Conservation (phyloP, 2,888 invertebrate genomes). For the Diploptera punctata region DNA sequence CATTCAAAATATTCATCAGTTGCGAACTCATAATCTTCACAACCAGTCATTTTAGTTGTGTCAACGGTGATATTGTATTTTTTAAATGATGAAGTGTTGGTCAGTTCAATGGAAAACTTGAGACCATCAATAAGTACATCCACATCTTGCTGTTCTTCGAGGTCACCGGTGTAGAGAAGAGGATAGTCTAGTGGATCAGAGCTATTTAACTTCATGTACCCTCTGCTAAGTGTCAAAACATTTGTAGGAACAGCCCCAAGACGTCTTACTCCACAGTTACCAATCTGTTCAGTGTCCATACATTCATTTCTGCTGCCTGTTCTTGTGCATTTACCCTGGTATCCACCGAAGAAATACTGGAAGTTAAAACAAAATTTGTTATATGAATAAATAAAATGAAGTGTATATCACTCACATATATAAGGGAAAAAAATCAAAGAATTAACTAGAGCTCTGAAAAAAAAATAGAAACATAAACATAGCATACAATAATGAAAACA, state of each 20-base stretch:
- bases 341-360: slow-evolving; percentile 57
- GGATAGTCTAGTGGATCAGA: slow-evolving; percentile 75
- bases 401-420: too few relatives aligned
- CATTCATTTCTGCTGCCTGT: slow-evolving; percentile 47
- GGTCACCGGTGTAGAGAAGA: slow-evolving; percentile 78
- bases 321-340: slow-evolving; percentile 50
- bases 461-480: too few relatives aligned
- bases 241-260: slow-evolving; percentile 41
- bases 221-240: slow-evolving; percentile 53
- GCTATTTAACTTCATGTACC: slow-evolving; percentile 59
- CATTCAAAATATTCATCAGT: slow-evolving; percentile 71
- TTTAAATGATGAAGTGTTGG: slow-evolving; percentile 56
- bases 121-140: slow-evolving; percentile 68
- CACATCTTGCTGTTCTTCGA: slow-evolving; percentile 69
- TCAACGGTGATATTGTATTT: slow-evolving; percentile 17
- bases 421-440: too few relatives aligned
- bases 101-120: slow-evolving; percentile 62
- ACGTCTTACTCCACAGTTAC: slow-evolving; percentile 36
- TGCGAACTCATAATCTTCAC: slow-evolving; percentile 55
- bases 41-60: slow-evolving; percentile 43
- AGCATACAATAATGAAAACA: too few relatives aligned
- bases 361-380: too few relatives aligned
- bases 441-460: too few relatives aligned
- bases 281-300: slow-evolving; percentile 11
- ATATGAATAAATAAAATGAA: too few relatives aligned